Base-by-base conservation (phyloP, 2,888 invertebrate species). In the Gibbula magus region DNA sequence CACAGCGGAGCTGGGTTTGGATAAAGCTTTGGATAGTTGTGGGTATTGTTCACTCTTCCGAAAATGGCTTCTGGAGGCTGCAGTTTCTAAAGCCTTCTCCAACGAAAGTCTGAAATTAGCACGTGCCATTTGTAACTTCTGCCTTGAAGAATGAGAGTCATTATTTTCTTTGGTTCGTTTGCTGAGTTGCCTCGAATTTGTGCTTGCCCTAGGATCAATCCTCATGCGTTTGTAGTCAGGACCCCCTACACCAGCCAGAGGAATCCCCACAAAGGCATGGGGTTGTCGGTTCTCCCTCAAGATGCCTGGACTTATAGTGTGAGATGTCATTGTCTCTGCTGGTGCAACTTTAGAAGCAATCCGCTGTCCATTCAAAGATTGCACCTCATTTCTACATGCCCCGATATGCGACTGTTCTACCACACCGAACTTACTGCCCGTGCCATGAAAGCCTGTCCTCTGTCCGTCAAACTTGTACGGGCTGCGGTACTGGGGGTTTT, bases 41-140 rank as follows among this genome's bases (percentile, higher is more conserved):
- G 74, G 74, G 51, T 74, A 74, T 51, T 74, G 39, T 18, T 74
- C 51, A 16, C 51, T 22, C 51, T 74, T 74, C 10, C 25, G 39
- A 20, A 22, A n/a, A 39, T 2, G 74, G 10, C 51, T n/a, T 20
- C 74, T 39, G 5, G 74, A 74, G 20, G 74, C 75, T 39, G 79
- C 77, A 79, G 61, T 80, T 79, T 86, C 84, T 4, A 87, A 83
- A 53, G 89, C 86, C 54, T 81, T 84, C 20, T 85, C 85, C 29
- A 89, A 70, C 10, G 85, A 83, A 67, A 85, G 70, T 74, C 75
- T 80, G 79, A 89, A 89, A 76, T 86, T 82, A 29, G 80, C 83
- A n/a, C 89, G 76, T 5, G 87, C 88, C 83, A 83, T 85, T 80
- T 86, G 87, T 32, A 89, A 81, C 76, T 84, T 84, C 45, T 88